phyloP scores from a whole-genome alignment of 2,888 invertebrate species.

The Dastarcus helophoroides region DNA sequence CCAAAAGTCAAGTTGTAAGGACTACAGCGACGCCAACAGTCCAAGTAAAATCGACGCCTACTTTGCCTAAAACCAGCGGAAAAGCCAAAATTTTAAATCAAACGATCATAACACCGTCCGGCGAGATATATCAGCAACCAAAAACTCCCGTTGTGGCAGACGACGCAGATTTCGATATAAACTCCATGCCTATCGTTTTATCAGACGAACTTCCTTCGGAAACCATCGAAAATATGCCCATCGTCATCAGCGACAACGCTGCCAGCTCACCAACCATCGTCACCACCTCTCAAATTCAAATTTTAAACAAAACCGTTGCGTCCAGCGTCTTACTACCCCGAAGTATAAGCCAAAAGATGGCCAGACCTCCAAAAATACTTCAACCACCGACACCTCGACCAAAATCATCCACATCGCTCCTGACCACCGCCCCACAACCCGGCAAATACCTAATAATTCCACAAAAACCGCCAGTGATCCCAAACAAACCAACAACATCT shows the following conservation, averaged over 20 bases:
- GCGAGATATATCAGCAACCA: constrained; percentile 29
- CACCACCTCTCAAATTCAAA: constrained; percentile 6
- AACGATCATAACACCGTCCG: constrained; percentile 35
- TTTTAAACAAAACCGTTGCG: constrained; percentile 18
- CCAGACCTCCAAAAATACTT: constrained; percentile 18
- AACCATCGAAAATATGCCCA: constrained; percentile 56
- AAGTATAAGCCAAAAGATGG: constrained; percentile 11
- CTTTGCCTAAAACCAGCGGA: constrained; percentile 15
- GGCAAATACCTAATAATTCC: constrained; percentile 19
- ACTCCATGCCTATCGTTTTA: constrained; percentile 65
- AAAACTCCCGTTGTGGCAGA: constrained; percentile 11
- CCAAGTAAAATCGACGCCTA: constrained; percentile 2
- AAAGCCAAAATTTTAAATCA: constrained; percentile 35
- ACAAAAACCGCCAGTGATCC: not conserved
- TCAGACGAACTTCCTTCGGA: constrained; percentile 60
- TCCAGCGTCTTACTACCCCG: constrained; percentile 7
- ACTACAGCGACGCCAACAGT: constrained; percentile 2
- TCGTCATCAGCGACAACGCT: constrained; percentile 37
- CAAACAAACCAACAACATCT: not conserved
- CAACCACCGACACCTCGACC: constrained; percentile 15
- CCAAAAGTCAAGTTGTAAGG: not conserved
- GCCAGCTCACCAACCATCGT: constrained; percentile 7
- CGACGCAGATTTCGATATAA: constrained; percentile 54
- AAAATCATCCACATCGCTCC: constrained; percentile 8
- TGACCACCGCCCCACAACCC: not conserved